Conservation (phyloP, 1,140 invertebrate species). For the Aphelinus certus region DNA sequence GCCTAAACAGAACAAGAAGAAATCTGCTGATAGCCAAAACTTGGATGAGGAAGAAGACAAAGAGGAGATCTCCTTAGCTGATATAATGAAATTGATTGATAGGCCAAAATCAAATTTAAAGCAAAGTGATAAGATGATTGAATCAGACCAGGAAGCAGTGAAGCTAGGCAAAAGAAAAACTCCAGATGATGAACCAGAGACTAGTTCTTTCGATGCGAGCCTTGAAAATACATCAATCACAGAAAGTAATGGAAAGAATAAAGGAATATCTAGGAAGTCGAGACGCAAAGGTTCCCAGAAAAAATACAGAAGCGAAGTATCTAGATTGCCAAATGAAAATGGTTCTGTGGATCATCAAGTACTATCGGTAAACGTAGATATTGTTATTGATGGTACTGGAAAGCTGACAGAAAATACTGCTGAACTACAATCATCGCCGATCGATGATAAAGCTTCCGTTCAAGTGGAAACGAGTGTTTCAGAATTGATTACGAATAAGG, state of each 20-base stretch:
- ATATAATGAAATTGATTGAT: conserved; percentile 50
- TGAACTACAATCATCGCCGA: too few relatives aligned
- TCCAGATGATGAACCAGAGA: conserved; percentile 36
- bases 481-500: not conserved
- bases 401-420: too few relatives aligned
- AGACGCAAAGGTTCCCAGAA: conserved; percentile 9
- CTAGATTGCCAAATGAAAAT: too few relatives aligned
- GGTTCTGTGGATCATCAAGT: too few relatives aligned
- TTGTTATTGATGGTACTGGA: too few relatives aligned
- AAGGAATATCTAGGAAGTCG: not conserved
- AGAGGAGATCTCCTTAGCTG: conserved; percentile 45
- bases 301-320: conserved; percentile 8
- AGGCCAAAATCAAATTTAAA: conserved; percentile 34
- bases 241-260: not conserved
- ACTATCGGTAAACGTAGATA: too few relatives aligned
- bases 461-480: too few relatives aligned
- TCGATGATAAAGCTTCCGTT: too few relatives aligned
- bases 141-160: conserved; percentile 23
- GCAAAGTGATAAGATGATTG: conserved; percentile 17
- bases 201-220: not conserved
- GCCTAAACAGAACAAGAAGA: conserved; percentile 50
- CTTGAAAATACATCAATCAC: not conserved
- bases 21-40: conserved; percentile 37
- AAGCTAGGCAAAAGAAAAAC: conserved; percentile 45
- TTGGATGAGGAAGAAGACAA: conserved; percentile 29